These are phyloP conservation scores for Morbakka virulenta DNA, from an alignment of 30 jellyfish, hydroid and myxozoan genomes.

Conservation along the genomic window DNA sequence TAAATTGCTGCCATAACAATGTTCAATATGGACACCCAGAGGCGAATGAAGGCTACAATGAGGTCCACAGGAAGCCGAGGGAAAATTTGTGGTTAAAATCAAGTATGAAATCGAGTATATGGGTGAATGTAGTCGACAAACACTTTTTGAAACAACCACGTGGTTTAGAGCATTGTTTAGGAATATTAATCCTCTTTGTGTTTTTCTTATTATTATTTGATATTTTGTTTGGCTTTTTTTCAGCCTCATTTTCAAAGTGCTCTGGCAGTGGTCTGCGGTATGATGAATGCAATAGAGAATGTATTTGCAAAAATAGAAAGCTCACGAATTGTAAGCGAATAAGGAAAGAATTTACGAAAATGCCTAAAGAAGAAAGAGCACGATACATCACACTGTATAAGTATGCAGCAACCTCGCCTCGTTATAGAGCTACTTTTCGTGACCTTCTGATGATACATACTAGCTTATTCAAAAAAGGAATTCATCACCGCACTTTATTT, in stretches of 20 bases:
- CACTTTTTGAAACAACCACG: no score
- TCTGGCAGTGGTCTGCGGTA: not conserved
- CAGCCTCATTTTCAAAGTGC: not conserved
- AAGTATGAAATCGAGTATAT: no score
- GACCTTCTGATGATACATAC: not conserved
- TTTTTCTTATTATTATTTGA: no score
- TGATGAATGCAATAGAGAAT: slow-evolving; percentile 42
- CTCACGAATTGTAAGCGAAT: slow-evolving; percentile 28
- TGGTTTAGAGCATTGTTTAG: no score
- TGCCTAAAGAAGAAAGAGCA: slow-evolving; percentile 23
- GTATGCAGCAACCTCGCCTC: not conserved
- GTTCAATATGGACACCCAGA: no score
- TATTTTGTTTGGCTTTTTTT: no score
- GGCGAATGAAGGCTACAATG: no score
- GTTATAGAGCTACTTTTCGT: not conserved
- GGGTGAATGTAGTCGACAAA: no score
- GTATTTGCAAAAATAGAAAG: slow-evolving; percentile 36
- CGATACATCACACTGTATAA: not conserved
- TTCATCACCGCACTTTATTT: slow-evolving; percentile 7
- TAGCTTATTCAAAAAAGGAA: not conserved
- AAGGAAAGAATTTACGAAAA: slow-evolving; percentile 35
- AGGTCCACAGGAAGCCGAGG: no score
- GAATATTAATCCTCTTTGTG: no score
- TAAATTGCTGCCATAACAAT: no score
- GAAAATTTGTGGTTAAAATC: no score